phyloP scores from a whole-genome alignment of 2,113 vertebrate species.

The Jaculus jaculus region DNA sequence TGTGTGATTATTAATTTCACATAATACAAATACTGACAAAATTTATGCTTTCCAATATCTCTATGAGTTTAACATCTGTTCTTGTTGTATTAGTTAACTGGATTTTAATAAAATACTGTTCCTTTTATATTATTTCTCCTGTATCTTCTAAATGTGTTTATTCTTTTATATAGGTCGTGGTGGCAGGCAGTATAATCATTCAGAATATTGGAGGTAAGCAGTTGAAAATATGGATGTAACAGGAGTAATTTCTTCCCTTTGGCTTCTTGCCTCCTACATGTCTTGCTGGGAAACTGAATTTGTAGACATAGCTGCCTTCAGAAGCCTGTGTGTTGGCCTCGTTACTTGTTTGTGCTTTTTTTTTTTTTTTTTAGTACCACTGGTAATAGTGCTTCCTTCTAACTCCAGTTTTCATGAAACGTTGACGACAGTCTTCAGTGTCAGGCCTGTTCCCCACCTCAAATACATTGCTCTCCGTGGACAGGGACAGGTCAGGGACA shows the following conservation, averaged over 20 bases:
- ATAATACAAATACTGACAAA: constrained; percentile 48
- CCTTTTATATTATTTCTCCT: constrained; percentile 46
- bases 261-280: neutral
- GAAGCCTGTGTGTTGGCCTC: neutral
- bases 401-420: neutral
- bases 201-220: constrained; percentile 97
- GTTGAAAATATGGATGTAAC: constrained; percentile 23
- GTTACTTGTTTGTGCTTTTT: neutral
- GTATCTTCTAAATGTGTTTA: constrained; percentile 66
- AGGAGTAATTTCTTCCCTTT: neutral
- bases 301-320: neutral
- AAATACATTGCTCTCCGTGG: neutral
- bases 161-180: constrained; percentile 88
- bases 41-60: constrained; percentile 35
- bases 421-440: neutral
- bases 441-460: neutral
- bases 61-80: constrained; percentile 23
- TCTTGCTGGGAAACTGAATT: neutral
- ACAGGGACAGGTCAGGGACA: neutral
- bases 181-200: constrained; percentile 92
- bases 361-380: neutral
- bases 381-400: neutral
- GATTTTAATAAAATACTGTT: constrained; percentile 54
- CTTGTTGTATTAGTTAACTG: constrained; percentile 39
- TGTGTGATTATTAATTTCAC: constrained; percentile 52